Percentiles rank a stretch among this genome's conserved stretches.
These are phyloP conservation scores for Charina bottae DNA, from an alignment of 2,113 vertebrate genomes.

Conservation along the genomic window DNA sequence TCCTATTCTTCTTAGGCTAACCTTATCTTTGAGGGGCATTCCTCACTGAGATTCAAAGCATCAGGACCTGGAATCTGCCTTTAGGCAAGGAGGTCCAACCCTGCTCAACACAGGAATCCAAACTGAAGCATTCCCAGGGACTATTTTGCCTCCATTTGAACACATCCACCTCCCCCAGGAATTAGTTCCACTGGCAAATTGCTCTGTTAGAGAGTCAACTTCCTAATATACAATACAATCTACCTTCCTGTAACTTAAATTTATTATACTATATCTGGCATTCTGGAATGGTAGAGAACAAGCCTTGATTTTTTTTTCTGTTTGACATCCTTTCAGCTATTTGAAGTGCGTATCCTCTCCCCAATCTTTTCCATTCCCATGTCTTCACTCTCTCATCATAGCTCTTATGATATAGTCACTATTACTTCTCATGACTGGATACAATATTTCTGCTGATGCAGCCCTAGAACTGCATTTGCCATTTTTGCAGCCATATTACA, in stretches of 20 bases:
- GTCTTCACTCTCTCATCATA: background rate
- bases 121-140: background rate
- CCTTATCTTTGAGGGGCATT: constrained; percentile 65
- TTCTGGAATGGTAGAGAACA: background rate
- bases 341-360: background rate
- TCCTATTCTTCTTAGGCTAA: constrained; percentile 39
- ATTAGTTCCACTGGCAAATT: background rate
- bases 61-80: background rate
- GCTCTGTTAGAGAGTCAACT: background rate
- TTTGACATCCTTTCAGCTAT: background rate
- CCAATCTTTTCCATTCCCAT: background rate
- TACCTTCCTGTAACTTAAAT: background rate
- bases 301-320: background rate
- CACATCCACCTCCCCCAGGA: constrained; percentile 49
- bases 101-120: background rate
- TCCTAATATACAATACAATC: background rate
- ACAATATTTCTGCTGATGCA: background rate
- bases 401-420: too few relatives aligned
- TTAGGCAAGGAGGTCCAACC: background rate
- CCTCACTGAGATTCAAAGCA: constrained; percentile 61
- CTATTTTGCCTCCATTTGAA: background rate
- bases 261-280: background rate
- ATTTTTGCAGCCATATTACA: background rate
- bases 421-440: background rate
- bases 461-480: background rate